Evolutionary conservation across 2,113 vertebrate genomes (phyloP), one percentile per base, ranked within the genome.

Genomic region (Trochalopteron elliotii): DNA sequence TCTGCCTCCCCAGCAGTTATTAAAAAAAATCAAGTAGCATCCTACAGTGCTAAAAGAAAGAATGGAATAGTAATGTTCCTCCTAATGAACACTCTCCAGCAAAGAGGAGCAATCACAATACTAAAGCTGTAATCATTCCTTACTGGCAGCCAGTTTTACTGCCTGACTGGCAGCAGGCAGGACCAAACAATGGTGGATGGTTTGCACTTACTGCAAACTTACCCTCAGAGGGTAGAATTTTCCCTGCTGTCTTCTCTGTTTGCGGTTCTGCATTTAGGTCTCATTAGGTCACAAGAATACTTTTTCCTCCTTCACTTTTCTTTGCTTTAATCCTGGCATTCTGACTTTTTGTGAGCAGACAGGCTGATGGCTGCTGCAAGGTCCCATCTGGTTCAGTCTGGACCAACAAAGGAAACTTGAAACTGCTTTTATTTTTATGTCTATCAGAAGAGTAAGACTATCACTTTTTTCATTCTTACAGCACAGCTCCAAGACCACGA

Each of bases 81-180:
- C 69, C 39, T 94, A 97, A 95, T 92, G 85, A 95, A 88, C 76
- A 69, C 77, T 95, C 70, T 87, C 93, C 57, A 39, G 72, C 67
- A 96, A 86, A 95, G 44, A 95, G 87, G 57, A 96, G 64, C 80
- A 95, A 93, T 60, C 68, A 95, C 5, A 15, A 71, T 94, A 88
- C 67, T 95, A 96, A 96, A 92, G 92, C 96, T 97, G 90, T 96
- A 97, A 98, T 97, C 96, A 97, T 94, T 97, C 81, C 86, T 96
- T 52, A 83, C 70, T 83, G 85, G 67, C 81, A 97, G 92, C 40
- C 89, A 37, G 80, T 44, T 94, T 93, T 56, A 67, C 50, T 74
- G 90, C 67, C 78, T 95, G 88, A 70, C 59, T 92, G 94, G 93
- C 95, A 89, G 89, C 72, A 86, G 76, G 86, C 71, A 95, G 84